Percentiles rank a stretch among this genome's conserved stretches.
These are phyloP conservation scores for Eremobia ochroleuca DNA, from an alignment of 2,888 invertebrate genomes.

Conservation along the genomic window DNA sequence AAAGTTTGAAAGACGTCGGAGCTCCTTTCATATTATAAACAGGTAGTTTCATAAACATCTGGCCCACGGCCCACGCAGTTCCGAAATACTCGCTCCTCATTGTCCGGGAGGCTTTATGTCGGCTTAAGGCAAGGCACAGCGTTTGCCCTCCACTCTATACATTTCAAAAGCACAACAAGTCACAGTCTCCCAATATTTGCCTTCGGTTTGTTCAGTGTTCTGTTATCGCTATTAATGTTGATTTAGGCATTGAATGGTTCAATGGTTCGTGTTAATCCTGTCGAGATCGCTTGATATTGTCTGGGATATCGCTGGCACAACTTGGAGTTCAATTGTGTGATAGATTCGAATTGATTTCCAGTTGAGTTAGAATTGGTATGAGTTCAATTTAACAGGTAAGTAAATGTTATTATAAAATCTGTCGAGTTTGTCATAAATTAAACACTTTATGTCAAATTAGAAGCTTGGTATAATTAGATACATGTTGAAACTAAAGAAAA, in stretches of 20 bases:
- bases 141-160: slow-evolving; percentile 56
- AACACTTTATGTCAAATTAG: slow-evolving; percentile 11
- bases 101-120: slow-evolving; percentile 79
- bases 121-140: slow-evolving; percentile 70
- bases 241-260: slow-evolving; percentile 65
- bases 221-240: slow-evolving; percentile 64
- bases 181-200: slow-evolving; percentile 60
- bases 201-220: slow-evolving; percentile 55
- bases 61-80: slow-evolving; percentile 83
- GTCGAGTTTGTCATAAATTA: slow-evolving; percentile 20
- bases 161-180: slow-evolving; percentile 70
- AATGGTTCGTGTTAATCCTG: slow-evolving; percentile 54
- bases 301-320: slow-evolving; percentile 38
- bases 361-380: slow-evolving; percentile 21
- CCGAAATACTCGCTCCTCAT: slow-evolving; percentile 73
- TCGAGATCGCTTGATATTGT: slow-evolving; percentile 54
- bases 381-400: slow-evolving; percentile 37
- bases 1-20: slow-evolving; percentile 56
- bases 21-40: slow-evolving; percentile 66
- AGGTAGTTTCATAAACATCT: slow-evolving; percentile 76
- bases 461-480: slow-evolving; percentile 5
- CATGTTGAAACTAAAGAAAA: slow-evolving; percentile 9
- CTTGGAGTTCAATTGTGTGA: slow-evolving; percentile 52
- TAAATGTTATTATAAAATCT: slow-evolving; percentile 37
- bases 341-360: slow-evolving; percentile 48